phyloP scores from a whole-genome alignment of 2,113 vertebrate species.

The Piprites chloris region DNA sequence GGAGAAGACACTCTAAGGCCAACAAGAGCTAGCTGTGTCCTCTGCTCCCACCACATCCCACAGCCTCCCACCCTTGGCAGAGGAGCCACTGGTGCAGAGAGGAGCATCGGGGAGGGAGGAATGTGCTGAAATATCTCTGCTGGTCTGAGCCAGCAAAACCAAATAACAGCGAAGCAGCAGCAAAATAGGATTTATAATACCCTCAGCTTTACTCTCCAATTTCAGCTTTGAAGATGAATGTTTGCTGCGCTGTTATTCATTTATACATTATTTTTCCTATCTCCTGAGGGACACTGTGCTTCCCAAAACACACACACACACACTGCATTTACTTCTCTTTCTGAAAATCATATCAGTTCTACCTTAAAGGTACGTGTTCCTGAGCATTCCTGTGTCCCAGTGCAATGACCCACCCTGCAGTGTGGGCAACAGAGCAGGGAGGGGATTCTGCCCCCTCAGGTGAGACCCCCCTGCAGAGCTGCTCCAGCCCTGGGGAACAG shows the following conservation, averaged over 20 bases:
- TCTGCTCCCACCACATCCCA: not conserved
- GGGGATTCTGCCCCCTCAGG: not conserved
- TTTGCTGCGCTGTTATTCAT: conserved; percentile 33
- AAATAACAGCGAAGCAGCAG: not conserved
- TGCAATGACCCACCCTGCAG: not conserved
- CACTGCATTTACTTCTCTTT: not conserved
- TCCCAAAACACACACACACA: not conserved
- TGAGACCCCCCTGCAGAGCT: not conserved
- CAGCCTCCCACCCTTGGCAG: not conserved
- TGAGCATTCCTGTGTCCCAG: accelerated
- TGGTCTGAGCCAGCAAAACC: not conserved
- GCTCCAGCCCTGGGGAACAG: not conserved
- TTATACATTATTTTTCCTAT: conserved; percentile 35
- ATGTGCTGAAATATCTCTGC: not conserved
- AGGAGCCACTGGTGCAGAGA: accelerated
- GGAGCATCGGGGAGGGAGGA: accelerated
- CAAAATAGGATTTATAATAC: conserved; percentile 41
- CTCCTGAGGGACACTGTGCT: not conserved
- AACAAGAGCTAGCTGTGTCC: not conserved
- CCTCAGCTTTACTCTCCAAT: conserved; percentile 37
- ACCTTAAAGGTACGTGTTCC: not conserved
- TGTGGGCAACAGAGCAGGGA: not conserved
- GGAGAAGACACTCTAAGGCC: not conserved
- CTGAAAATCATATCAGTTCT: not conserved
- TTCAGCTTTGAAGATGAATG: conserved; percentile 53